These are phyloP conservation scores for Parasteatoda lunata DNA, from an alignment of 2,888 invertebrate genomes.

Conservation along the genomic window DNA sequence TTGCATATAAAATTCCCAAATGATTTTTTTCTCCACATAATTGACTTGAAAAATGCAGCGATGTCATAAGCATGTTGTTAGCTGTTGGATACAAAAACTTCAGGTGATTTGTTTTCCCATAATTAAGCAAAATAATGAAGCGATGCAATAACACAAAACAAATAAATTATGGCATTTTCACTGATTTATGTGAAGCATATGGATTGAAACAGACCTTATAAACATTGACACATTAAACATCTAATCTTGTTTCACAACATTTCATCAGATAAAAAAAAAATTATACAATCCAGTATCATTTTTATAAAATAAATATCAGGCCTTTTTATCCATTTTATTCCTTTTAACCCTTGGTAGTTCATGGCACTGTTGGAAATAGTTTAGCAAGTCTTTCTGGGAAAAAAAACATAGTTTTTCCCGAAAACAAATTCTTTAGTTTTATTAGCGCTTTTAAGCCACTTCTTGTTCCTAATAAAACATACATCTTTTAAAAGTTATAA, in stretches of 20 bases:
- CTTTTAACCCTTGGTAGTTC: background rate
- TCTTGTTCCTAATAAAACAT: slow-evolving; percentile 28
- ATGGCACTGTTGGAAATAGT: slow-evolving; percentile 43
- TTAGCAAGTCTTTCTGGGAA: background rate
- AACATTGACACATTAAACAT: slow-evolving; percentile 43
- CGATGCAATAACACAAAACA: no score
- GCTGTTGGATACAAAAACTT: no score
- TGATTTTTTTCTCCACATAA: no score
- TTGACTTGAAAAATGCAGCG: no score
- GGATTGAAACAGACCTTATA: no score
- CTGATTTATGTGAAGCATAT: no score
- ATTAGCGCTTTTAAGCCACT: slow-evolving; percentile 44
- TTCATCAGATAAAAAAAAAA: background rate
- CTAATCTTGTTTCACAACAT: slow-evolving; percentile 11
- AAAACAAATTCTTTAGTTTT: background rate
- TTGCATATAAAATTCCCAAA: no score
- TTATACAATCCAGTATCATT: background rate
- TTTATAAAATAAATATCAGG: slow-evolving; percentile 5
- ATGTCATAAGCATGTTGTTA: no score
- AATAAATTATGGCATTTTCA: background rate
- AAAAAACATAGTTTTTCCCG: slow-evolving; percentile 10
- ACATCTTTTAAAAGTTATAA: slow-evolving; percentile 50
- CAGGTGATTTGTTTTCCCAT: no score
- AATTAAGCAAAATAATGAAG: no score
- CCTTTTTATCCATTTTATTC: background rate